Conservation (phyloP, 2,888 invertebrate genomes). For the Strigamia transsilvanica region DNA sequence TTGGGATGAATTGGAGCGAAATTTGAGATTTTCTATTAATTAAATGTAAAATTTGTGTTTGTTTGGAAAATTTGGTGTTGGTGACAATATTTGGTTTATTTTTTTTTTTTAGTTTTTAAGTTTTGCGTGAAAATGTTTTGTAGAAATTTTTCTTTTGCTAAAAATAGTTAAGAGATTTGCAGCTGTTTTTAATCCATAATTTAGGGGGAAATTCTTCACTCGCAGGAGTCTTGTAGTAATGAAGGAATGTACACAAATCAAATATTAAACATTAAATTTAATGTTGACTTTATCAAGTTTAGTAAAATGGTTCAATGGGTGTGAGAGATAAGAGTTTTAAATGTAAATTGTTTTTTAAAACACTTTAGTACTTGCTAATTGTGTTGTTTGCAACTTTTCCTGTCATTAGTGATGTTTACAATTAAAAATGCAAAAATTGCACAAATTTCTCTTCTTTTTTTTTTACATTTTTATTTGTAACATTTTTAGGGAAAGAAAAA, state of each 20-base stretch:
- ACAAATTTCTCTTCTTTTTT: background rate
- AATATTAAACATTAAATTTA: no score
- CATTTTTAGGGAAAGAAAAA: background rate
- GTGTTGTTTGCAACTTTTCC: background rate
- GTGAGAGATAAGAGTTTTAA: no score
- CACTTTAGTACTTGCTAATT: background rate
- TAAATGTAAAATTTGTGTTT: background rate
- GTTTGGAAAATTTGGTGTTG: background rate
- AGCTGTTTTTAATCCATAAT: conserved; percentile 27
- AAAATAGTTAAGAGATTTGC: conserved; percentile 18
- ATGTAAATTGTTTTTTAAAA: no score
- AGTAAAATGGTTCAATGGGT: background rate
- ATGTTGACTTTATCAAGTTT: background rate
- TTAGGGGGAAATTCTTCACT: background rate
- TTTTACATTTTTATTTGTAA: background rate
- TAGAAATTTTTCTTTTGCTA: background rate
- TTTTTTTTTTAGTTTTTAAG: no score
- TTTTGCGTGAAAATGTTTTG: background rate
- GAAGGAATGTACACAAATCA: background rate
- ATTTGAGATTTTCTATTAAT: background rate
- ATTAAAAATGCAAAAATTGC: background rate
- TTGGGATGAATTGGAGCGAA: background rate
- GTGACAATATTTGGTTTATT: no score
- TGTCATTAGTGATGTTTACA: background rate
- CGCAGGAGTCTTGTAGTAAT: background rate